A percentile compares a stretch with the other conserved stretches of the same genome.
Conservation (phyloP, 2,888 invertebrate genomes). For the Hydrotaea cyrtoneurina region DNA sequence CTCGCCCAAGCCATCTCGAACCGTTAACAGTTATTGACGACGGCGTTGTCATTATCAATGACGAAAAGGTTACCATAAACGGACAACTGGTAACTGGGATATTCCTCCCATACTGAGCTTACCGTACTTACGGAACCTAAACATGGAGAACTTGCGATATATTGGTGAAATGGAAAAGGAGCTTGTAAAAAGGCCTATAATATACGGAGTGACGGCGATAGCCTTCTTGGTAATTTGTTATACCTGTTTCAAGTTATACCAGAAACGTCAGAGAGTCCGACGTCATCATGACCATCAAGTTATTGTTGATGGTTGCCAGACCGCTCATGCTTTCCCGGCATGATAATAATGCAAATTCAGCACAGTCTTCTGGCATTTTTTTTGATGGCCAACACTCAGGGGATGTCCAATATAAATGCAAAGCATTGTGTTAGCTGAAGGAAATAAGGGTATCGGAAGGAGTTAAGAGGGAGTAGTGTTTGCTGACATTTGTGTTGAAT, state of each 20-base stretch:
- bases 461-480: too few species aligned
- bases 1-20: conserved; percentile 54
- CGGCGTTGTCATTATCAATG: conserved; percentile 55
- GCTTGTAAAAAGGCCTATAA: too few species aligned
- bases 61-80: conserved; percentile 14
- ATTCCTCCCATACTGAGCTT: conserved; percentile 52
- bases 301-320: conserved; percentile 23
- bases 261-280: neutral
- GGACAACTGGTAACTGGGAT: conserved; percentile 46
- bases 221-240: neutral
- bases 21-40: conserved; percentile 46
- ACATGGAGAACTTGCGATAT: conserved; percentile 8
- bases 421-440: too few species aligned
- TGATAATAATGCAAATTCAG: too few species aligned
- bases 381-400: too few species aligned
- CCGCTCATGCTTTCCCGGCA: too few species aligned
- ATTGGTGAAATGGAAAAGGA: too few species aligned
- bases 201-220: neutral
- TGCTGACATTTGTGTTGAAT: too few species aligned
- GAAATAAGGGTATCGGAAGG: too few species aligned
- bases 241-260: neutral
- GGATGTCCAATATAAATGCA: too few species aligned
- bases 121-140: conserved; percentile 10
- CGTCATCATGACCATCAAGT: conserved; percentile 19
- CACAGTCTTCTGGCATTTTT: too few species aligned